phyloP scores from a whole-genome alignment of 2,113 vertebrate species.

The Apteryx mantelli region DNA sequence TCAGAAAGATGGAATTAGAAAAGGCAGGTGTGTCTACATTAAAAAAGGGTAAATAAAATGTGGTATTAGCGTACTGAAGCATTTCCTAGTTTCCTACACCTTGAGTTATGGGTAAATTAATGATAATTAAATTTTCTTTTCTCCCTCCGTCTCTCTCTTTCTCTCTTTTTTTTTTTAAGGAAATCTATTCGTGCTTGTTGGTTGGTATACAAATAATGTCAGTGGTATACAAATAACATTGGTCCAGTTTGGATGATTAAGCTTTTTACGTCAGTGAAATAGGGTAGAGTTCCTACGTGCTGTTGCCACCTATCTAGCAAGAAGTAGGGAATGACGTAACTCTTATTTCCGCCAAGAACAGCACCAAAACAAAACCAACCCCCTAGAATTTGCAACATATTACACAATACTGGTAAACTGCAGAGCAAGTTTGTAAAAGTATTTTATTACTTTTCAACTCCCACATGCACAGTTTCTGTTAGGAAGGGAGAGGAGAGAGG shows the following conservation, averaged over 20 bases:
- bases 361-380: not conserved
- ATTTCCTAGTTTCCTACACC: not conserved
- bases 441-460: not conserved
- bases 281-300: not conserved
- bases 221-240: not conserved
- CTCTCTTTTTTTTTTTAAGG: not conserved
- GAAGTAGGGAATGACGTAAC: not conserved
- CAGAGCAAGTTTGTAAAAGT: not conserved
- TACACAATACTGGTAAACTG: not conserved
- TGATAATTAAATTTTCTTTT: not conserved
- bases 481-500: not conserved
- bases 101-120: not conserved
- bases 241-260: not conserved
- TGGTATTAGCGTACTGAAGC: not conserved
- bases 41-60: not conserved
- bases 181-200: not conserved
- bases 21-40: not conserved
- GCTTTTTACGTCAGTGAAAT: not conserved
- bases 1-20: not conserved
- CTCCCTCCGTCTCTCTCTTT: not conserved
- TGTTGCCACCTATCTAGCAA: not conserved
- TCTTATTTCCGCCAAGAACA: not conserved
- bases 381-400: not conserved
- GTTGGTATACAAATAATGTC: not conserved
- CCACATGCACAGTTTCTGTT: not conserved